Percentiles rank a stretch among this genome's conserved stretches.
phyloP scores from a whole-genome alignment of 1,140 invertebrate genomes.

The Nebria ingens region DNA sequence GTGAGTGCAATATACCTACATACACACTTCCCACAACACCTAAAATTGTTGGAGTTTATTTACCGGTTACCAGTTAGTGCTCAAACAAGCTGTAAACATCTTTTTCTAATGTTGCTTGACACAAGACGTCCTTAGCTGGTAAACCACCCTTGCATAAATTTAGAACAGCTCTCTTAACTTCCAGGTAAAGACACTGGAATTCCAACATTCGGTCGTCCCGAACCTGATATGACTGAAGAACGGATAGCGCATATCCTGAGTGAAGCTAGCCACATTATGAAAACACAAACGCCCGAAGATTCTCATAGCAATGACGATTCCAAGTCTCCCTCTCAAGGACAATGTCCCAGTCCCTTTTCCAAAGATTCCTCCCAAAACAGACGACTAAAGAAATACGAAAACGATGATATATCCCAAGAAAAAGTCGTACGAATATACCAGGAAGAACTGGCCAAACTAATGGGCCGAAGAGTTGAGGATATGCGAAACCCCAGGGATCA shows the following conservation, averaged over 20 bases:
- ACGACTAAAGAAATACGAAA: conserved; percentile 75
- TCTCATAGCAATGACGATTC: conserved; percentile 66
- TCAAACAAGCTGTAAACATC: too few relatives aligned
- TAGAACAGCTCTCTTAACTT: conserved; percentile 5
- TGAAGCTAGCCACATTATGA: conserved; percentile 68
- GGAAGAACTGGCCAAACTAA: conserved; percentile 87
- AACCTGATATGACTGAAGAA: conserved; percentile 82
- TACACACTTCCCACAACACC: too few relatives aligned
- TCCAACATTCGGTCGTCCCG: conserved; percentile 60
- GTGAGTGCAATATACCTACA: too few relatives aligned
- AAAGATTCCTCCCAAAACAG: conserved; percentile 59
- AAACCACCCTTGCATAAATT: not conserved
- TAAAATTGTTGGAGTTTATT: too few relatives aligned
- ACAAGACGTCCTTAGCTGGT: too few relatives aligned
- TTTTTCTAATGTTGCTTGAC: too few relatives aligned
- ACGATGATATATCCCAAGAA: conserved; percentile 93
- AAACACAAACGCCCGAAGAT: conserved; percentile 38
- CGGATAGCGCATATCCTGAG: conserved; percentile 86
- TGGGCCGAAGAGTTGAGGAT: conserved; percentile 66
- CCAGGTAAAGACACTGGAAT: conserved; percentile 70
- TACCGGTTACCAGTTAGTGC: too few relatives aligned
- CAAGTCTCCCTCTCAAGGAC: conserved; percentile 63
- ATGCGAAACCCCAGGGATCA: conserved; percentile 55
- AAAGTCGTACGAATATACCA: conserved; percentile 96
- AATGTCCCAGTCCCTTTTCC: conserved; percentile 63